Evolutionary conservation across 2,113 vertebrate species (phyloP).

Genomic region (Grammomys dolichurus): DNA sequence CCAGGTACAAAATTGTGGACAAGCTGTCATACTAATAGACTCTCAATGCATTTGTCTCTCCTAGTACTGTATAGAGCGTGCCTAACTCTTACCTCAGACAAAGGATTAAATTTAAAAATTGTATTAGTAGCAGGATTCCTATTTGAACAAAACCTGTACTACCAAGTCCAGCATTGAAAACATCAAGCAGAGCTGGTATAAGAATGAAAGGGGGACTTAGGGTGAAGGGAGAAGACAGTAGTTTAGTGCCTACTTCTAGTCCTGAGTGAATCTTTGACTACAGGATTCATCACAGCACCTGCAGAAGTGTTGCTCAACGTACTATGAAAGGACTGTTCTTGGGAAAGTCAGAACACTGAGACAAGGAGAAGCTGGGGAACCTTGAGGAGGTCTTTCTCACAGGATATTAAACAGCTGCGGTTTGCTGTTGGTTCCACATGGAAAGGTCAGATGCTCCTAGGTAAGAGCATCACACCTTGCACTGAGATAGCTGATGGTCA

Average conservation of each 20-base stretch:
- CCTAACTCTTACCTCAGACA: not conserved
- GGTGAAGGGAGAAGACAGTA: not conserved
- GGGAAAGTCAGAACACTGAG: not conserved
- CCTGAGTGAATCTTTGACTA: not conserved
- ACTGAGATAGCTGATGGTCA: not conserved
- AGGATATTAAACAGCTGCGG: not conserved
- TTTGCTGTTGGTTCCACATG: not conserved
- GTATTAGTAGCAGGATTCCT: not conserved
- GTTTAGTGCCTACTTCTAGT: not conserved
- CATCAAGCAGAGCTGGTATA: not conserved
- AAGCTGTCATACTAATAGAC: not conserved
- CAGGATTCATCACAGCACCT: not conserved
- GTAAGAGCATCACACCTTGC: no score
- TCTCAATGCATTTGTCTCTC: not conserved
- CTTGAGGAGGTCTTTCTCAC: no score
- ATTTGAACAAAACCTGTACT: not conserved
- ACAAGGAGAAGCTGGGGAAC: not conserved
- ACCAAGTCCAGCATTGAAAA: not conserved
- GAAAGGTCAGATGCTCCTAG: not conserved
- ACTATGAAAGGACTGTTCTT: not conserved
- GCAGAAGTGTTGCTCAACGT: not conserved
- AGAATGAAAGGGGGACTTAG: not conserved
- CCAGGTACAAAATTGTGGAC: not conserved
- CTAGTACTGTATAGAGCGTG: fast-evolving
- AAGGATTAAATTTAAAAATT: not conserved